Evolutionary conservation across 2,113 vertebrate species (phyloP), one percentile per base, ranked within the genome.

Genomic region (Notothenia rossii): DNA sequence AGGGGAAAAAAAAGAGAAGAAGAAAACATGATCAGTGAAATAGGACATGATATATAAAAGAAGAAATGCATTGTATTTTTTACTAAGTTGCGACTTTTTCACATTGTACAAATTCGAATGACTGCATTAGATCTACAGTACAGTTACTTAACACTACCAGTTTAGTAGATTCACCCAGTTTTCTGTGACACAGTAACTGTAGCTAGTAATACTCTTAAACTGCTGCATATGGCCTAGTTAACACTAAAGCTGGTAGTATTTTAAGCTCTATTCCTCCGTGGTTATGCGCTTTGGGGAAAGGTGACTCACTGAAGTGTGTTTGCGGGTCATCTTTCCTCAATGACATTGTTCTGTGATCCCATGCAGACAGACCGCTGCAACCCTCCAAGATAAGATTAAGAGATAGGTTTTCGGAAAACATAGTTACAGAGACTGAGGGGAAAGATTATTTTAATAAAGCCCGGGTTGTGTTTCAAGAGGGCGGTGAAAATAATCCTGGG

Each of bases 301-400:
- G 49, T 75, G 48, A 54, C 63, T 75, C 43, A 72, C 46, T 50
- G 74, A 93, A 91, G 78, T 94, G 88, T 89, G 83, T 92, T 94
- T 92, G 75, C 91, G 86, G 90, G 87, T 93, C 89, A 89, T 82
- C 63, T 25, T 64, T 85, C 43, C 69, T 85, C 79, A 75, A 51
- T 73, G 73, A 72, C 54, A 82, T 40, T 2, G 3, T 79, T 75
- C 76, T 84, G 82, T 2, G 17, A 81, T 43, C 61, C 53, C 54
- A 58, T 53, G 36, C 22, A 72, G n/a, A 64, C 53, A 68, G 36
- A 59, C 48, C 15, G 46, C 29, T 22, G 50, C 7, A 3, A 77
- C 54, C 46, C 58, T 79, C 68, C 1, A 40, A 75, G 76, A 86
- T 64, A 50, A 79, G 83, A 86, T 89, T 81, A 91, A 62, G 64